Percentiles rank a stretch among this genome's conserved stretches.
Conservation (phyloP, 2,113 vertebrate species). For the Nannospalax galili region DNA sequence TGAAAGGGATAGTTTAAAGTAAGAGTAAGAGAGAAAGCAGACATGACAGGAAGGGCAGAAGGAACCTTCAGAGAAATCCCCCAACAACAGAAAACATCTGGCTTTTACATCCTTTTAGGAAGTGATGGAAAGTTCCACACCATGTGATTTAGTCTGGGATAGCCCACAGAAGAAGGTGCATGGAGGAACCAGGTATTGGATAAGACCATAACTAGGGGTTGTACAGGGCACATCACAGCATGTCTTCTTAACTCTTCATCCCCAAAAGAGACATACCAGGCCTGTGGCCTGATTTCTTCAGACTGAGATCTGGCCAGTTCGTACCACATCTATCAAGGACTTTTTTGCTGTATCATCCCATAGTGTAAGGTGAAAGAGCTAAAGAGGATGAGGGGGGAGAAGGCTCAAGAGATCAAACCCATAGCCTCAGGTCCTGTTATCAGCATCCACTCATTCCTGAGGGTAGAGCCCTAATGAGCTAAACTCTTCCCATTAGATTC, state of each 20-base stretch:
- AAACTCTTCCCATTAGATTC: neutral
- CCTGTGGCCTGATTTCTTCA: neutral
- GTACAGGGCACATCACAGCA: neutral
- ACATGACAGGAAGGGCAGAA: neutral
- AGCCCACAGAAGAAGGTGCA: too few relatives aligned
- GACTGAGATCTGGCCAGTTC: neutral
- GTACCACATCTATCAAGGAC: neutral
- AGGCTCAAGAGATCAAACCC: neutral
- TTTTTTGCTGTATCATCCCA: neutral
- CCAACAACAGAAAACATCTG: neutral
- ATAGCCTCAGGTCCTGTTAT: neutral
- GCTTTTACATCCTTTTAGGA: neutral
- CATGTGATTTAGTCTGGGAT: neutral
- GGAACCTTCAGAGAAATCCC: too few relatives aligned
- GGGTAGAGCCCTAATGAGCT: neutral
- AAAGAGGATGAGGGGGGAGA: neutral
- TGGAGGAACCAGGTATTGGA: neutral
- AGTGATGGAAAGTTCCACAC: neutral
- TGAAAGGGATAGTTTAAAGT: neutral
- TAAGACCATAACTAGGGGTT: neutral
- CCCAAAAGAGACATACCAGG: neutral
- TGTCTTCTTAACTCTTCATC: neutral
- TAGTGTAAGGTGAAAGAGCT: neutral
- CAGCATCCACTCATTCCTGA: neutral
- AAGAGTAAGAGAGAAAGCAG: neutral